Conservation (phyloP, 1,140 invertebrate species). For the Drosophila jambulina region DNA sequence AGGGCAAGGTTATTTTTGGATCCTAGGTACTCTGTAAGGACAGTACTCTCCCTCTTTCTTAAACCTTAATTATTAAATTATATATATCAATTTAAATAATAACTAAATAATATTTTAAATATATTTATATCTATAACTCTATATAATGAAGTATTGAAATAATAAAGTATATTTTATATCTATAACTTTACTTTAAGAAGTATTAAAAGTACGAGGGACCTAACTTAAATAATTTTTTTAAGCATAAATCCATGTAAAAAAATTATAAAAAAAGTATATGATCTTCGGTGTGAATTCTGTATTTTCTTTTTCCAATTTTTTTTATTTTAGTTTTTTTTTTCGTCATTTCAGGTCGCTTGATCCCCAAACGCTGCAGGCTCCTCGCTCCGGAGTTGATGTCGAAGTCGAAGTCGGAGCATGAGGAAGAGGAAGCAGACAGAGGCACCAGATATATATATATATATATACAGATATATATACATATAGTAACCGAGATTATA, state of each 20-base stretch:
- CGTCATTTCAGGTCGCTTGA: conserved; percentile 57
- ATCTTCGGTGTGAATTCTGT: conserved; percentile 3
- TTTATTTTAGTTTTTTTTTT: conserved; percentile 22
- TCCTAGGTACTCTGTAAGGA: too few relatives aligned
- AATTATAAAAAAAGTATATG: background rate
- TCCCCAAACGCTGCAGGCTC: conserved; percentile 45
- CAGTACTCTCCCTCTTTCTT: too few relatives aligned
- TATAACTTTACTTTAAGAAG: background rate
- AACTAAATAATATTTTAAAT: too few relatives aligned
- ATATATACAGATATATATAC: conserved; percentile 1
- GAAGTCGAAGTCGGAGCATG: conserved; percentile 21
- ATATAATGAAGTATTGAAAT: too few relatives aligned
- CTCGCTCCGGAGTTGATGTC: conserved; percentile 4
- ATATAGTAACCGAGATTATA: conserved; percentile 46
- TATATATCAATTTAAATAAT: too few relatives aligned
- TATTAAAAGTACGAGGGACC: background rate
- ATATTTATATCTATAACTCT: too few relatives aligned
- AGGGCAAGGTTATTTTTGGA: too few relatives aligned
- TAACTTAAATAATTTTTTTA: background rate
- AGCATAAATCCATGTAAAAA: background rate
- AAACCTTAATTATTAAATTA: too few relatives aligned
- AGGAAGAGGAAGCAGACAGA: conserved; percentile 52
- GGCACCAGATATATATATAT: conserved; percentile 22
- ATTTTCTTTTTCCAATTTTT: conserved; percentile 10
- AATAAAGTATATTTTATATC: background rate